A percentile compares a stretch with the other conserved stretches of the same genome.
These are phyloP conservation scores for Sycobia sp. DNA, from an alignment of 1,140 invertebrate genomes.

Conservation along the genomic window DNA sequence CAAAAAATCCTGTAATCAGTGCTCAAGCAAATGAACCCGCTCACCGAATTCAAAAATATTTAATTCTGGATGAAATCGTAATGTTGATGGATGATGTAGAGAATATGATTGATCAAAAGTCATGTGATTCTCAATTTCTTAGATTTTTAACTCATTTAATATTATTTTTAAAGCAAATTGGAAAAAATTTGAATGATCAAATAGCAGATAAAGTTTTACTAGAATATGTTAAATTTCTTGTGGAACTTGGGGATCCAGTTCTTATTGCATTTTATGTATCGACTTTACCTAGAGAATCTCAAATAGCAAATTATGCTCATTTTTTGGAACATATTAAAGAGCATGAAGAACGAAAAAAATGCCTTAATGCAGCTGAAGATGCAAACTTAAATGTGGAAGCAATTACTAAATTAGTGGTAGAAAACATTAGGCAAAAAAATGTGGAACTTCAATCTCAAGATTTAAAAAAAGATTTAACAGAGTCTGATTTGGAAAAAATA, in stretches of 20 bases:
- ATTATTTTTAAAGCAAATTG: constrained; percentile 79
- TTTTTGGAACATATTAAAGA: constrained; percentile 76
- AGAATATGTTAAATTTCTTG: constrained; percentile 73
- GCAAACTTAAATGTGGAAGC: constrained; percentile 81
- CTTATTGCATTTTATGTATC: constrained; percentile 85
- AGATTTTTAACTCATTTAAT: constrained; percentile 86
- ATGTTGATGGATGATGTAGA: constrained; percentile 69
- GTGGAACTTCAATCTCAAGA: constrained; percentile 43
- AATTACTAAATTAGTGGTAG: constrained; percentile 83
- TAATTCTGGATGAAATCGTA: constrained; percentile 76
- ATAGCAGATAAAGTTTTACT: constrained; percentile 76
- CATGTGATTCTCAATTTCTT: constrained; percentile 67
- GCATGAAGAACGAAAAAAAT: constrained; percentile 66
- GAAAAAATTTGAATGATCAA: constrained; percentile 70
- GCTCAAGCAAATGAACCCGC: constrained; percentile 65
- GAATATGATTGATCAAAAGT: constrained; percentile 48
- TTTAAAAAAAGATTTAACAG: constrained; percentile 58
- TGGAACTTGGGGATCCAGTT: constrained; percentile 74
- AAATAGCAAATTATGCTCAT: constrained; percentile 78
- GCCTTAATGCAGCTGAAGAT: constrained; percentile 71
- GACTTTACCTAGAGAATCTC: constrained; percentile 71
- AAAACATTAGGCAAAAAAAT: constrained; percentile 69
- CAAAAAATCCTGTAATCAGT: constrained; percentile 61
- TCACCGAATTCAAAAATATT: constrained; percentile 76
- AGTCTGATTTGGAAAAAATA: constrained; percentile 76